Percentiles rank a stretch among this genome's conserved stretches.
Conservation (phyloP, 2,797 vertebrate species). For the Dipus sagitta region DNA sequence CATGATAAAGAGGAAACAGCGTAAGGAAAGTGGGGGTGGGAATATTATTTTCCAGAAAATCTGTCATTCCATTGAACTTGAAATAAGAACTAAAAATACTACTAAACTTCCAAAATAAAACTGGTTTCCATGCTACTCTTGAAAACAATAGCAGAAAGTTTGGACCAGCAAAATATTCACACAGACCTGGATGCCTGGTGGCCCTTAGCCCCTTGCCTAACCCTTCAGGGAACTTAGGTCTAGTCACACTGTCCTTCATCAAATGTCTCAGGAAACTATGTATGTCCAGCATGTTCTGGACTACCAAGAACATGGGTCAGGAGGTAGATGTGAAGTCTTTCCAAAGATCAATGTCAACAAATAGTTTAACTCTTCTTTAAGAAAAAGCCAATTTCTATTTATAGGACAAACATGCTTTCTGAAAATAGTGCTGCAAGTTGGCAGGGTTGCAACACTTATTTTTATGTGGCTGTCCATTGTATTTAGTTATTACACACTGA, state of each 20-base stretch:
- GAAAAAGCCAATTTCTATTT: constrained; percentile 29
- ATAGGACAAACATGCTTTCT: neutral
- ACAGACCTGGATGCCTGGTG: neutral
- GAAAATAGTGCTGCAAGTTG: neutral
- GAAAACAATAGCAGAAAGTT: neutral
- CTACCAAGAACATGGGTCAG: neutral
- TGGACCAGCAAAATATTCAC: neutral
- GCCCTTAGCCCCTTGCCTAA: accelerated
- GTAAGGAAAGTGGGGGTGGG: neutral
- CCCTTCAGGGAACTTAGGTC: neutral
- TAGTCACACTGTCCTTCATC: neutral
- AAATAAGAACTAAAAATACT: constrained; percentile 16
- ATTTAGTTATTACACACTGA: neutral
- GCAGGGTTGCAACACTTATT: neutral
- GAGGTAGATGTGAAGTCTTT: constrained; percentile 14
- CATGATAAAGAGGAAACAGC: neutral
- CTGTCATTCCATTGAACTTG: neutral
- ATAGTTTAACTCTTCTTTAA: neutral
- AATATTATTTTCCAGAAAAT: neutral
- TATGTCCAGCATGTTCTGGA: neutral
- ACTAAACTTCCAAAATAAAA: constrained; percentile 20
- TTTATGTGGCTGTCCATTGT: neutral
- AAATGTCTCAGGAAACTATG: neutral
- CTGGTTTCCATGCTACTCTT: neutral
- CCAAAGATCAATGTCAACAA: constrained; percentile 13